These are phyloP conservation scores for Sigmodon hispidus DNA, from an alignment of 2,113 vertebrate species.

Conservation along the genomic window DNA sequence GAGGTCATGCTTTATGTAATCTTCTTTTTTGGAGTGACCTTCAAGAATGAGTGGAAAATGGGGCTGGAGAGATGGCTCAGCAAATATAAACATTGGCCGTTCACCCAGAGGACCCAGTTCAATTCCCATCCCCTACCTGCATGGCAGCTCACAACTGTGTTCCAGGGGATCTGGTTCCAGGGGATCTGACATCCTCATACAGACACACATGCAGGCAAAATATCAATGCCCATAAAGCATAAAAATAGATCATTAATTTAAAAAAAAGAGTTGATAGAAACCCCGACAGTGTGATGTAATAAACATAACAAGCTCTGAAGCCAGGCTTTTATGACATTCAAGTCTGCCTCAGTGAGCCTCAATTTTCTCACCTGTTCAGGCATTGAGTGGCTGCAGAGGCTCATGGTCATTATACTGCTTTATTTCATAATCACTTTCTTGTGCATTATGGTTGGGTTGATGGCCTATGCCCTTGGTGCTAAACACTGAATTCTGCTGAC, in stretches of 20 bases:
- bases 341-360: background rate
- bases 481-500: background rate
- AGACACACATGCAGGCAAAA: background rate
- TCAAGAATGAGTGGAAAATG: background rate
- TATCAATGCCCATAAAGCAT: background rate
- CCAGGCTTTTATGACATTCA: background rate
- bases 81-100: background rate
- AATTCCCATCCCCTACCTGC: background rate
- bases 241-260: background rate
- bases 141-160: background rate
- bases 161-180: background rate
- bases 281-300: too few relatives aligned
- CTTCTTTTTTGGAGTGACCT: background rate
- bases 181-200: background rate
- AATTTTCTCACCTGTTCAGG: background rate
- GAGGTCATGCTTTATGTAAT: background rate
- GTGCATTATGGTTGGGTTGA: too few relatives aligned
- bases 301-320: background rate
- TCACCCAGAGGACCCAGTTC: background rate
- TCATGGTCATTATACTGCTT: accelerated
- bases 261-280: background rate
- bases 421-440: background rate
- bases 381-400: background rate
- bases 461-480: background rate
- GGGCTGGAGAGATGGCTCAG: background rate